These are phyloP conservation scores for Acanthosepion pharaonis DNA, from an alignment of 2,888 invertebrate species.

Conservation along the genomic window DNA sequence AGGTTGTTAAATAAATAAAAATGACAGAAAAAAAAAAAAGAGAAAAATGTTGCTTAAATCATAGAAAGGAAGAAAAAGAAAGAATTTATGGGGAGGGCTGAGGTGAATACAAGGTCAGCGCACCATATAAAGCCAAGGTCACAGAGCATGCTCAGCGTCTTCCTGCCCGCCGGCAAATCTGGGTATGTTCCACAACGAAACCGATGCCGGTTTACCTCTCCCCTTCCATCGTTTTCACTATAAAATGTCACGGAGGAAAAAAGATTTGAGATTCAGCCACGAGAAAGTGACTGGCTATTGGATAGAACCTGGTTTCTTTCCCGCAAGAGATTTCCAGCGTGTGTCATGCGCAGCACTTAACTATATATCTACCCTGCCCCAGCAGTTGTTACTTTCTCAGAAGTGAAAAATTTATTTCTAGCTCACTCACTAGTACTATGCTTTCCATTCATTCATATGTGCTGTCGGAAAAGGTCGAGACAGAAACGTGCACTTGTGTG, in stretches of 20 bases:
- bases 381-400: constrained; percentile 16
- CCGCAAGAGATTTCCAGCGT: constrained; percentile 18
- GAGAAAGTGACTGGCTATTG: neutral
- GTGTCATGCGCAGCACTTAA: constrained; percentile 17
- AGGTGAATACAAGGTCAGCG: constrained; percentile 43
- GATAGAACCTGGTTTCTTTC: neutral
- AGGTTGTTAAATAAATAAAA: neutral
- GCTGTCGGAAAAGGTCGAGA: neutral
- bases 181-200: constrained; percentile 35
- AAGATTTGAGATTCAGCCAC: neutral
- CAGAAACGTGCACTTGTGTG: neutral
- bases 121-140: constrained; percentile 45
- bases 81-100: neutral
- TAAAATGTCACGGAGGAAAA: neutral
- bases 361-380: neutral
- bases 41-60: neutral
- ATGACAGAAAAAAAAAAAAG: neutral
- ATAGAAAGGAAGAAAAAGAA: neutral
- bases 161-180: constrained; percentile 37
- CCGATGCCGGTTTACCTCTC: neutral
- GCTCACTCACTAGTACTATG: neutral
- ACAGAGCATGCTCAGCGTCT: constrained; percentile 42
- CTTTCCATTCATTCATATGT: neutral
- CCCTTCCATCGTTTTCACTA: neutral
- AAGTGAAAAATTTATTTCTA: neutral